Base-by-base conservation (phyloP, 1,140 invertebrate species). In the Drosophila subpulchrella region DNA sequence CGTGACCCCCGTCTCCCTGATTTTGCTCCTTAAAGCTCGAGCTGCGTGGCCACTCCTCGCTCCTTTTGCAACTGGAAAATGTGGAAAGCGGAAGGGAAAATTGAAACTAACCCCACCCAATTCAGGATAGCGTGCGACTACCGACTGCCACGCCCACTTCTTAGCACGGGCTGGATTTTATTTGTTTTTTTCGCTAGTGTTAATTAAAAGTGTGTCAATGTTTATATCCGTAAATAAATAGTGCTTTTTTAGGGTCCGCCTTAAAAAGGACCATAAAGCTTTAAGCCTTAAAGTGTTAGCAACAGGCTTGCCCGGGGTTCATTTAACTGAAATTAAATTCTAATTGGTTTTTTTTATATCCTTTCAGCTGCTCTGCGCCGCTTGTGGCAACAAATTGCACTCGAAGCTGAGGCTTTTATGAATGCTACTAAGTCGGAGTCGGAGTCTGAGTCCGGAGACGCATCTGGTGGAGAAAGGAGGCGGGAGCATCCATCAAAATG, bases 201-300 rank as follows among this genome's bases (percentile, higher is more conserved):
- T 91, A 91, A 91, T 91, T 91, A 91, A 91, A 90, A 91, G 74
- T 85, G 70, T 91, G 80, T 81, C 85, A 91, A 90, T 91, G 86
- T 91, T 89, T 91, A 73, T 91, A 83, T 81, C 78, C 78, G 55
- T 61, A 62, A 81, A 77, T 77, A 77, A 74, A 61, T 63, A 30
- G 17, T 62, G 34, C 2, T 7, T 27, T 8, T 34, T 13, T 41
- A 3, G 30, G 17, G 17, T 30, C 6, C 39, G 41, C 59, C 63
- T 77, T 73, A 77, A 81, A 77, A 74, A 65, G 68, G 54, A 41
- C 27, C 15, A 59, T 50, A n/a, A 55, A 63, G 55, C 50, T 71
- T 72, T 46, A 53, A 47, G 67, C 17, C 60, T 74, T 76, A 62
- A 78, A 70, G 57, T 42, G 42, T 15, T 20, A 57, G 58, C 72